Base-by-base conservation (phyloP, 2,113 vertebrate species). In the Peromyscus maniculatus region DNA sequence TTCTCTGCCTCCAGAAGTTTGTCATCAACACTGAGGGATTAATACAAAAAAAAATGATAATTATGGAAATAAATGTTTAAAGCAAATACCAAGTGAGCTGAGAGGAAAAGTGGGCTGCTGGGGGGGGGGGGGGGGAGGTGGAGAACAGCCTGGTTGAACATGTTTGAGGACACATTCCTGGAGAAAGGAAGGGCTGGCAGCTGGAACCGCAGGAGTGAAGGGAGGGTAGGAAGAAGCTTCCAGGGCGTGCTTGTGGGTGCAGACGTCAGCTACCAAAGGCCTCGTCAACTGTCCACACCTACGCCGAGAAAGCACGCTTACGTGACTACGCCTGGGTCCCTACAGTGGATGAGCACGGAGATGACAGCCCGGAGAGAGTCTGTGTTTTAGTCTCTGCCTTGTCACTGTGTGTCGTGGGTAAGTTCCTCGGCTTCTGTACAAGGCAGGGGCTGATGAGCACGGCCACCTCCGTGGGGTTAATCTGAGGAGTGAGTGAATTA, bases 61-160 rank as follows among this genome's bases (percentile, higher is more conserved):
- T 55, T 78, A 46, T 72, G 43, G 55, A 97, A 91, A 77, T 89
- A 75, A 83, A 22, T 39, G 57, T 84, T 94, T 84, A 91, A 86
- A 83, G 66, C 52, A 89, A 92, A 89, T 39, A 19, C 15, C 7
- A 31, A 66, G 31, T 10, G 17, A 13, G 3, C 26, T 3, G 5
- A 36, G n/a, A 79, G 46, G 33, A 82, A 78, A 28, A 74, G 52
- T 64, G 4, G 52, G 39, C 6, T 36, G 39, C 31, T 16, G 39
- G 43, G 52, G n/a, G 1, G 90, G 0, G 9, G 9, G 4, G 0
- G 28, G 9, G 4, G 22, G 64, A 15, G 7, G 22, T 67, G 46
- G 33, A 17, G 46, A n/a, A 17, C n/a, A 26, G 5, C 72, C 36
- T 16, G 11, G 36, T 8, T 55, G 26, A 52, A 26, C 0, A 1